Conservation (phyloP, 2,797 vertebrate species). For the Acanthis flammea region DNA sequence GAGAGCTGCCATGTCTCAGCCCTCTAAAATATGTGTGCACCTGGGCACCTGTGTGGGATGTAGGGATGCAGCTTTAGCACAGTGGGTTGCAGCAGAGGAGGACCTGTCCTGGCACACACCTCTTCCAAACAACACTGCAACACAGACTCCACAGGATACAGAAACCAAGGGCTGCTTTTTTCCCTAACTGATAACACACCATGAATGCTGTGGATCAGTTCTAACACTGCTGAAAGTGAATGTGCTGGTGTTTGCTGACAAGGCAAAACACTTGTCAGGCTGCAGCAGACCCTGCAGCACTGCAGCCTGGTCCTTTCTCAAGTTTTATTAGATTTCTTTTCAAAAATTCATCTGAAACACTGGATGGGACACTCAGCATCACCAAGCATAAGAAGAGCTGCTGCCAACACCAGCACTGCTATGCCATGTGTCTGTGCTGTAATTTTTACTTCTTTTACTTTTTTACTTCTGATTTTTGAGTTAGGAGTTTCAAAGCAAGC, state of each 20-base stretch:
- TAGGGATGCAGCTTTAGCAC: not conserved
- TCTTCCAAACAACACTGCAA: not conserved
- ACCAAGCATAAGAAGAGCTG: not conserved
- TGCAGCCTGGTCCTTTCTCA: not conserved
- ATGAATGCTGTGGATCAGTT: not conserved
- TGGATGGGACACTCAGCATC: not conserved
- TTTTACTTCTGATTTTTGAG: not conserved
- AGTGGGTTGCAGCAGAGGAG: rapidly evolving
- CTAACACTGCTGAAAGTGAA: not conserved
- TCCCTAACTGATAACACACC: rapidly evolving
- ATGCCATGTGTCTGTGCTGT: not conserved
- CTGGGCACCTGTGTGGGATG: not conserved
- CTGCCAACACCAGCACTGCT: not conserved
- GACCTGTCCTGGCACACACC: not conserved
- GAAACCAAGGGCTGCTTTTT: not conserved
- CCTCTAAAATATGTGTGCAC: not conserved
- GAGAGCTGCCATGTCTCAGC: not conserved
- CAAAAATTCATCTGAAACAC: not conserved
- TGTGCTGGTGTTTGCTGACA: not conserved
- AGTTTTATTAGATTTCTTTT: not conserved
- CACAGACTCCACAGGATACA: rapidly evolving
- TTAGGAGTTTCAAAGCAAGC: not conserved
- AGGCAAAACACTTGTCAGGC: not conserved
- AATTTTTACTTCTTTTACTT: not conserved
- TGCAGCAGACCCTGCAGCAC: not conserved